Base-by-base conservation (phyloP, 2,113 vertebrate species). In the Dascyllus trimaculatus region DNA sequence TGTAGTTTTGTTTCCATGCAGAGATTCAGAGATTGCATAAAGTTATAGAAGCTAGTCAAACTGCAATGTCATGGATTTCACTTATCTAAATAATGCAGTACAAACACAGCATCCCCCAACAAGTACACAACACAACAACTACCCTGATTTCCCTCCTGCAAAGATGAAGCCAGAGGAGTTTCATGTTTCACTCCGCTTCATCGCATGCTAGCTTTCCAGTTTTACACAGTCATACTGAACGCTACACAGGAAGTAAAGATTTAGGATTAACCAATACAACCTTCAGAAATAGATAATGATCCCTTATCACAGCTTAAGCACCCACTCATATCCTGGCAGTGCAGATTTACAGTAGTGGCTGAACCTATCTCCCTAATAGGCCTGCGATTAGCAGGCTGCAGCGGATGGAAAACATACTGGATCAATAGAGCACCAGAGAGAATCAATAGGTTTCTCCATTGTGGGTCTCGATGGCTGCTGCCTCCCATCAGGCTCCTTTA, bases 401-500 rank as follows among this genome's bases (percentile, higher is more conserved):
- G 68, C 53, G 75, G 80, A 85, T 78, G 77, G 78, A 90, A 92
- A 93, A 92, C 89, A 91, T 70, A 66, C 43, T 29, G 14, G 84
- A 94, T 95, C 93, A 89, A 94, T 94, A 82, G 85, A 82, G 81
- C 89, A 85, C 62, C 73, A 70, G 76, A 77, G 77, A 60, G 85
- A 88, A 93, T 94, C 93, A 88, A 93, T 93, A 88, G 46, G 49
- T 80, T 59, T 69, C 85, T 84, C 75, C 49, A 19, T 21, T 38
- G 71, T 72, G 58, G 69, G 53, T 74, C 70, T 82, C 70, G 51
- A 66, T 45, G 70, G 65, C 85, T 46, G 75, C 63, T 48, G 80
- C 81, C 71, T 87, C 75, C 78, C 85, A 84, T 71, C 70, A 71
- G 60, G n/a, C 63, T 81, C 72, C 64, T 78, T 85, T 79, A 81